Conservation (phyloP, 2,797 vertebrate genomes). For the Pagetopsis macropterus region DNA sequence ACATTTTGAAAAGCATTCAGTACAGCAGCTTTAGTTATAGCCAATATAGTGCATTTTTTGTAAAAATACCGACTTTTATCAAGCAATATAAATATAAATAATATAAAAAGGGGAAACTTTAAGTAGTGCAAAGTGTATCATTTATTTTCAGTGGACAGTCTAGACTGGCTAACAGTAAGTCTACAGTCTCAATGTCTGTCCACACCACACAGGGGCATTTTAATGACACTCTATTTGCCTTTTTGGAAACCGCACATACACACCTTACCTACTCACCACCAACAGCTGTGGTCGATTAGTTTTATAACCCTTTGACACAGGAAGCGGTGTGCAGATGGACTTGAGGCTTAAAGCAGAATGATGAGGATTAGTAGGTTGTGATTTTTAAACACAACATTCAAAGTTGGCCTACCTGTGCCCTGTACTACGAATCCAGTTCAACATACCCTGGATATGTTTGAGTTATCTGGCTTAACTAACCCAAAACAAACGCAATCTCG, state of each 20-base stretch:
- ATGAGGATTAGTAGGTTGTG: too few species aligned
- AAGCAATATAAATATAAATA: neutral
- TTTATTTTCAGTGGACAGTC: neutral
- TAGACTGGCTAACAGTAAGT: neutral
- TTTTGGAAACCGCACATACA: constrained; percentile 14
- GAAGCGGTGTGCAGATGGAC: constrained; percentile 59
- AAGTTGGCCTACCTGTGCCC: too few species aligned
- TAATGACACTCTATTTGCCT: neutral
- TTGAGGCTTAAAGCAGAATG: constrained; percentile 48
- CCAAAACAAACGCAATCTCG: too few species aligned
- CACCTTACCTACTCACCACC: constrained; percentile 31
- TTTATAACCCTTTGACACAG: constrained; percentile 70
- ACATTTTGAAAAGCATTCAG: neutral
- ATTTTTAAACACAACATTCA: too few species aligned
- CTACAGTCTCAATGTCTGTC: constrained; percentile 3
- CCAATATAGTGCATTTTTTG: neutral
- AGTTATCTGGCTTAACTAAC: too few species aligned
- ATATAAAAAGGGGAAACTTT: neutral
- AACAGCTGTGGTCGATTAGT: constrained; percentile 74
- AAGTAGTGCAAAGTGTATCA: neutral
- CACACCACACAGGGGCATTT: constrained; percentile 11
- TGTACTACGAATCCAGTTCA: too few species aligned
- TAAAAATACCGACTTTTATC: neutral
- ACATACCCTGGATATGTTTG: too few species aligned
- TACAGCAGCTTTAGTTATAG: neutral